Evolutionary conservation across 2,888 invertebrate species (phyloP).

Genomic region (Sphecodes monilicornis): DNA sequence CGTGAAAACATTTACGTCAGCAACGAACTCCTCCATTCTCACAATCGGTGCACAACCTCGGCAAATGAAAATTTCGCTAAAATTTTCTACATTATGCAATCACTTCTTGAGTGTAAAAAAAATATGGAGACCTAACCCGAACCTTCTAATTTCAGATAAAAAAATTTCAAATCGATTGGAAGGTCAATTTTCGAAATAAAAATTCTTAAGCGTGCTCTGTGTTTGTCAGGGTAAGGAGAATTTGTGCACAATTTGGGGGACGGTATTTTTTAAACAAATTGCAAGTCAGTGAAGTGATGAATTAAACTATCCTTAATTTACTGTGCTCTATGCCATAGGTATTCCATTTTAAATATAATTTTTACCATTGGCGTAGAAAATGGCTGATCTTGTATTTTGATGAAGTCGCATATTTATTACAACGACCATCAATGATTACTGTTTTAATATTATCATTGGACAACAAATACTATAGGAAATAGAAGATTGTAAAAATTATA

Average conservation of each 20-base stretch:
- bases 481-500: rapidly evolving
- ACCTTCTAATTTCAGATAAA: background rate
- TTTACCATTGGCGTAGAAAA: too few species aligned
- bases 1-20: background rate
- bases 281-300: too few species aligned
- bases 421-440: too few species aligned
- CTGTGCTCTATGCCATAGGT: too few species aligned
- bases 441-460: background rate
- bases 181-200: background rate
- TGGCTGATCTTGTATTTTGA: too few species aligned
- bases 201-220: background rate
- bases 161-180: background rate
- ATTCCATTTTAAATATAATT: too few species aligned
- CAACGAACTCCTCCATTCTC: background rate
- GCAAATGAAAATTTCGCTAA: background rate
- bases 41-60: background rate
- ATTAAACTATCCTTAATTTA: too few species aligned
- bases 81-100: too few species aligned
- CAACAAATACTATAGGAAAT: background rate
- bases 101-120: background rate
- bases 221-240: background rate
- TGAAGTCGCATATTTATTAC: too few species aligned
- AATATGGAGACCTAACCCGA: background rate
- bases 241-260: too few species aligned
- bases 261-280: too few species aligned